These are phyloP conservation scores for Paratilapia polleni DNA, from an alignment of 2,113 vertebrate species.

Conservation along the genomic window DNA sequence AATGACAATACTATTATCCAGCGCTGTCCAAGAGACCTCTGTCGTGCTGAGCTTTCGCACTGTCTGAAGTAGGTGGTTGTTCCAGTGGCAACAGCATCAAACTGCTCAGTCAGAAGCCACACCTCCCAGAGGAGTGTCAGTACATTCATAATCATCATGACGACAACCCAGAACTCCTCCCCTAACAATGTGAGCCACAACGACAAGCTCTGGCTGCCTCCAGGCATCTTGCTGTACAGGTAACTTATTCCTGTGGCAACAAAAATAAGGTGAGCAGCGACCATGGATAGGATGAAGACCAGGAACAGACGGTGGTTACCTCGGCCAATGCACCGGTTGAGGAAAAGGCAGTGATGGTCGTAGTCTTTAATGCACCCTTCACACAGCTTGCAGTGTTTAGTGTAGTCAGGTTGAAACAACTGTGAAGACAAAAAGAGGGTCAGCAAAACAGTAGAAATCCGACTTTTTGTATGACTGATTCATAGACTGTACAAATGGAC, in stretches of 20 bases:
- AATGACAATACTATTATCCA: constrained; percentile 67
- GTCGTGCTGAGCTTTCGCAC: constrained; percentile 14
- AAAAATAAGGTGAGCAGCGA: constrained; percentile 66
- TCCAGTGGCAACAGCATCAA: constrained; percentile 73
- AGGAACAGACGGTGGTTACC: constrained; percentile 82
- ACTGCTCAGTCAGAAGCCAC: constrained; percentile 81
- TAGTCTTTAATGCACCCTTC: constrained; percentile 82
- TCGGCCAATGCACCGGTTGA: constrained; percentile 81
- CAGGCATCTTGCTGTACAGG: constrained; percentile 53
- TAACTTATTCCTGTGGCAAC: constrained; percentile 59
- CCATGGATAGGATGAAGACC: constrained; percentile 77
- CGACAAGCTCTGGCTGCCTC: constrained; percentile 2
- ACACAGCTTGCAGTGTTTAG: constrained; percentile 85
- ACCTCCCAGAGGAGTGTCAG: constrained; percentile 79
- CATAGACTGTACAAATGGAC: not conserved
- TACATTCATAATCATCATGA: constrained; percentile 73
- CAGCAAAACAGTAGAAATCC: not conserved
- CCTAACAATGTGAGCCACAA: constrained; percentile 59
- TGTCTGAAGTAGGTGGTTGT: constrained; percentile 80
- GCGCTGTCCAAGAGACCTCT: constrained; percentile 59
- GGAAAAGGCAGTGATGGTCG: constrained; percentile 86
- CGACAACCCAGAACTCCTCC: constrained; percentile 79
- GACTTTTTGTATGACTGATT: not conserved
- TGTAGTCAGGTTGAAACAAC: constrained; percentile 79
- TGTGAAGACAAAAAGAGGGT: constrained; percentile 27